phyloP scores from a whole-genome alignment of 2,888 invertebrate species.

The Chymomyza amoena region DNA sequence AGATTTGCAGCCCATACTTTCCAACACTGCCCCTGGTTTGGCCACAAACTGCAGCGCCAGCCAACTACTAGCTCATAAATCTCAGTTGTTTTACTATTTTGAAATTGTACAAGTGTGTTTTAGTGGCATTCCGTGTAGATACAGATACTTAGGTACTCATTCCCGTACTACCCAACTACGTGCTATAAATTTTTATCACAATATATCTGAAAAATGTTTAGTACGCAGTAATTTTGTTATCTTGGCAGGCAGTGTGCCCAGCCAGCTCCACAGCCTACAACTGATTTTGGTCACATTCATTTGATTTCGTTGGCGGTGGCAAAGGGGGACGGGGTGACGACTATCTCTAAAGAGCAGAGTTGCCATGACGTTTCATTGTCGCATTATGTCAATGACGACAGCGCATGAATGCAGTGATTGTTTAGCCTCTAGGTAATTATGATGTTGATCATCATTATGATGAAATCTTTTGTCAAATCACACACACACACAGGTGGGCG shows the following conservation, averaged over 20 bases:
- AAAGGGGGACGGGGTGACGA: not conserved
- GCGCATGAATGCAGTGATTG: slow-evolving; percentile 60
- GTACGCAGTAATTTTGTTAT: slow-evolving; percentile 67
- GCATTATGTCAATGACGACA: slow-evolving; percentile 71
- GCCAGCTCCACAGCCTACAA: not conserved
- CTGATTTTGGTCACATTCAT: not conserved
- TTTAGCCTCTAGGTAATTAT: slow-evolving; percentile 27
- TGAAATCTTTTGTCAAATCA: not conserved
- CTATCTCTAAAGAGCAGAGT: not conserved
- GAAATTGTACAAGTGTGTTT: slow-evolving; percentile 28
- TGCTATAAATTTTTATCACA: slow-evolving; percentile 58
- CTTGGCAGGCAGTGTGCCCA: slow-evolving; percentile 43
- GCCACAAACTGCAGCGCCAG: slow-evolving; percentile 3
- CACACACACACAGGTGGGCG: not conserved
- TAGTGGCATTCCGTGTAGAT: not conserved
- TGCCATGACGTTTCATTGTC: slow-evolving; percentile 51
- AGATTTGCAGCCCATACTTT: slow-evolving; percentile 62
- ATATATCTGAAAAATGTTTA: slow-evolving; percentile 63
- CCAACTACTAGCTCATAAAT: slow-evolving; percentile 43
- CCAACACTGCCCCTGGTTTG: slow-evolving; percentile 1
- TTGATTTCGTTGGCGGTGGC: not conserved
- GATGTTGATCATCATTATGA: not conserved
- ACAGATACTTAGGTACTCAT: not conserved
- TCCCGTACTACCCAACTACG: not conserved
- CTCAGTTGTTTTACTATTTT: slow-evolving; percentile 56